A percentile compares a stretch with the other conserved stretches of the same genome.
Conservation (phyloP, 64 coral and sea anemone genomes). For the Porites lutea region DNA sequence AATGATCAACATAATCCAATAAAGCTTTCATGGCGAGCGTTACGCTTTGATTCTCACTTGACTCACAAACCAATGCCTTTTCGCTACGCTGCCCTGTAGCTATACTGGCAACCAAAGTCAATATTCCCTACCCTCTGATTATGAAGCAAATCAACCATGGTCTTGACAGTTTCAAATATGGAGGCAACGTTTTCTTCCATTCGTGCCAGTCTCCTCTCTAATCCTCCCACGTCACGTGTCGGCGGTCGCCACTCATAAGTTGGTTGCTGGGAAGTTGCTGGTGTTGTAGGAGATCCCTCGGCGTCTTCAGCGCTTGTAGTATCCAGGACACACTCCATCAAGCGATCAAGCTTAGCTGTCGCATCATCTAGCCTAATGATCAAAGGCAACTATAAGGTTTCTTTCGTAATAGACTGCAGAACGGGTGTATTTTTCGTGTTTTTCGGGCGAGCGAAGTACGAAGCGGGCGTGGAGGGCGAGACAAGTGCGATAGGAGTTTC, state of each 20-base stretch:
- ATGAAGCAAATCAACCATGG: conserved; percentile 70
- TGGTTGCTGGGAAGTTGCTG: neutral
- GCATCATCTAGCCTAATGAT: conserved; percentile 65
- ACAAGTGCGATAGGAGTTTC: too few species aligned
- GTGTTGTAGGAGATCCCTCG: neutral
- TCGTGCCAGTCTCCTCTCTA: conserved; percentile 67
- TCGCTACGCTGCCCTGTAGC: neutral
- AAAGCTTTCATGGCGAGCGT: too few species aligned
- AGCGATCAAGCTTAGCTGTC: conserved; percentile 74
- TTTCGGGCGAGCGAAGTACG: too few species aligned
- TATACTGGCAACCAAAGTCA: neutral
- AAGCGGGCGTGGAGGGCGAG: too few species aligned
- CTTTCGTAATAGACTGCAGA: too few species aligned
- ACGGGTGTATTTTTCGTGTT: too few species aligned
- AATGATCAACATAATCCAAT: too few species aligned
- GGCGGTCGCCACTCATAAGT: neutral
- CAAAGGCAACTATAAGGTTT: neutral
- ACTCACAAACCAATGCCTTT: too few species aligned
- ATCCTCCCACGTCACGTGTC: conserved; percentile 11
- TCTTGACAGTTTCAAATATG: conserved; percentile 59
- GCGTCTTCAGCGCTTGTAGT: neutral
- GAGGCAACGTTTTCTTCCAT: conserved; percentile 66
- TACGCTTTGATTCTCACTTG: too few species aligned
- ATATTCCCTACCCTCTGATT: conserved; percentile 4
- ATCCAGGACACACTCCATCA: conserved; percentile 75